Base-by-base conservation (phyloP, 2,113 vertebrate genomes). In the Hipposideros armiger region DNA sequence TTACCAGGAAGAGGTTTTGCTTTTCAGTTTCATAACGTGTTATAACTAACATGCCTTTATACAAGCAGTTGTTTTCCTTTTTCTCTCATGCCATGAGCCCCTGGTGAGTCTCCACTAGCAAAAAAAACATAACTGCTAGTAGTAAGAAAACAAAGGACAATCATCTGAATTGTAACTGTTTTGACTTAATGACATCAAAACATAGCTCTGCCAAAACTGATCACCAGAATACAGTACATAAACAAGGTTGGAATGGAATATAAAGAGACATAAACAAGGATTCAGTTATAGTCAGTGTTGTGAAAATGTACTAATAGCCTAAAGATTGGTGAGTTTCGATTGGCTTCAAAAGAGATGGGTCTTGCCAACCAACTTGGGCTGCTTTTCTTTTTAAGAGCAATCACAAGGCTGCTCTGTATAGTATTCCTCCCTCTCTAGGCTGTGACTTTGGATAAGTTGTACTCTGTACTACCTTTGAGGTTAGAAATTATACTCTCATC, bases 121-220 rank as follows among this genome's bases (percentile, higher is more conserved):
- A 89, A 86, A 86, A 36, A 91, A 64, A 62, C 47, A 67, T 17
- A 92, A 42, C 15, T 84, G 16, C 28, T 84, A n/a, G 10, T 62
- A 7, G 60, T 62, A 7, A 54, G 10, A 83, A 85, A 82, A 80
- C 26, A 69, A 88, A 77, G 66, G 40, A 24, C 2, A 40, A 19
- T 36, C 36, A 70, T 6, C 58, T 94, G 17, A 83, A 86, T 56
- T 91, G 47, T 50, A 73, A 81, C 11, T 60, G 4, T 47, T 93
- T 85, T 85, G 32, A 85, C 26, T 87, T 78, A 66, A 3, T 92
- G 45, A 90, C 15, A 52, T 52, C 69, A 95, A 84, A 95, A 87
- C 42, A 30, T 40, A 87, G 16, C n/a, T 91, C 36, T 91, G 30
- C n/a, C 22, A 87, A 54, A 4, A 93, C 8, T 47, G 9, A 0